A percentile compares a stretch with the other conserved stretches of the same genome.
Conservation (phyloP, 2,888 invertebrate genomes). For the Callimorpha dominula region DNA sequence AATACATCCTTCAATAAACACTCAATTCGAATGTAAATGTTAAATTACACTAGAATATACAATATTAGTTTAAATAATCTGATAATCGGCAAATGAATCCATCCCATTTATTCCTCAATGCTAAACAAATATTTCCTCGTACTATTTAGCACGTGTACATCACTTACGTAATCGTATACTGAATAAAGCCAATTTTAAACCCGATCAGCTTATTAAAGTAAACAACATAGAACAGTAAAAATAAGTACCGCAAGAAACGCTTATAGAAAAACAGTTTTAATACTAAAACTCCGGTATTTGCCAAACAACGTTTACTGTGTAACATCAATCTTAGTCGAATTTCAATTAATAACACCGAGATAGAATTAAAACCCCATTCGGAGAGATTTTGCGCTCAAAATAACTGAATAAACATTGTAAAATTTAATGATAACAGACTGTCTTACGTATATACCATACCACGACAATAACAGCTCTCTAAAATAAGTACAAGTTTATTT, state of each 20-base stretch:
- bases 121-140: conserved; percentile 16
- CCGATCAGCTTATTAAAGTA: conserved; percentile 8
- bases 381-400: conserved; percentile 62
- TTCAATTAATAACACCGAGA: conserved; percentile 46
- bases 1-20: not conserved
- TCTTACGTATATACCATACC: conserved; percentile 37
- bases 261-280: conserved; percentile 20
- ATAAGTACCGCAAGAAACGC: conserved; percentile 15
- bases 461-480: not conserved
- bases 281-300: conserved; percentile 28
- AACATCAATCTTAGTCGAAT: conserved; percentile 37
- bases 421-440: conserved; percentile 62
- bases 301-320: conserved; percentile 30
- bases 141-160: conserved; percentile 10
- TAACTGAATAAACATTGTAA: conserved; percentile 67
- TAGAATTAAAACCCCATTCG: conserved; percentile 53
- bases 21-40: not conserved
- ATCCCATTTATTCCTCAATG: conserved; percentile 10
- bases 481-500: conserved; percentile 1
- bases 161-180: conserved; percentile 10
- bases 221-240: conserved; percentile 17
- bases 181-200: conserved; percentile 20
- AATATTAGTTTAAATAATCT: conserved; percentile 1
- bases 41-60: not conserved
- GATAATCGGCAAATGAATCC: not conserved